Conservation (phyloP, 2,113 vertebrate genomes). For the Pavo muticus region DNA sequence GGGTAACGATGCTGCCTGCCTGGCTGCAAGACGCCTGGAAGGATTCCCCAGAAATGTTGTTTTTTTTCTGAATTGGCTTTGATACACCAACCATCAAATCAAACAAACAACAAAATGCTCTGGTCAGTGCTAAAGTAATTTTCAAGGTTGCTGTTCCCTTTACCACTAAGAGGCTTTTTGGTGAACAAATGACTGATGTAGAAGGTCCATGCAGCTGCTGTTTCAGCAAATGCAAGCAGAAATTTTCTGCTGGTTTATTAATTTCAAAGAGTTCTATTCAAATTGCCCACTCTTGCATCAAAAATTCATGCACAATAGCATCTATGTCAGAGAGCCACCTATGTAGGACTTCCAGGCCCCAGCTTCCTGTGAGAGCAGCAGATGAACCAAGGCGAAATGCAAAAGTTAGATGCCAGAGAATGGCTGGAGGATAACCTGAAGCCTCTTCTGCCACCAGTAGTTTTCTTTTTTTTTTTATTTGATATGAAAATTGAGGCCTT, state of each 20-base stretch:
- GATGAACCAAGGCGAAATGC: neutral
- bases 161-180: neutral
- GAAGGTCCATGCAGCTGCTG: neutral
- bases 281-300: neutral
- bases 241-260: neutral
- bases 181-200: neutral
- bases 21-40: neutral
- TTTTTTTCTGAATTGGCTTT: neutral
- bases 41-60: neutral
- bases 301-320: neutral
- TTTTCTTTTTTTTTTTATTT: neutral
- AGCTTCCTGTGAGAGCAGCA: neutral
- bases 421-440: neutral
- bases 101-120: neutral
- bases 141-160: neutral
- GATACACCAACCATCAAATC: accelerated
- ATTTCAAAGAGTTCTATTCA: neutral
- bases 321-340: neutral
- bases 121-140: neutral
- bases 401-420: neutral
- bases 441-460: neutral
- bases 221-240: neutral
- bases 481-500: neutral
- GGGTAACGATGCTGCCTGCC: neutral
- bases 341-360: neutral